Evolutionary conservation across 35 echinoderm and acorn worm genomes (phyloP), one percentile per base, ranked within the genome.

Genomic region (Strongylocentrotus purpuratus): DNA sequence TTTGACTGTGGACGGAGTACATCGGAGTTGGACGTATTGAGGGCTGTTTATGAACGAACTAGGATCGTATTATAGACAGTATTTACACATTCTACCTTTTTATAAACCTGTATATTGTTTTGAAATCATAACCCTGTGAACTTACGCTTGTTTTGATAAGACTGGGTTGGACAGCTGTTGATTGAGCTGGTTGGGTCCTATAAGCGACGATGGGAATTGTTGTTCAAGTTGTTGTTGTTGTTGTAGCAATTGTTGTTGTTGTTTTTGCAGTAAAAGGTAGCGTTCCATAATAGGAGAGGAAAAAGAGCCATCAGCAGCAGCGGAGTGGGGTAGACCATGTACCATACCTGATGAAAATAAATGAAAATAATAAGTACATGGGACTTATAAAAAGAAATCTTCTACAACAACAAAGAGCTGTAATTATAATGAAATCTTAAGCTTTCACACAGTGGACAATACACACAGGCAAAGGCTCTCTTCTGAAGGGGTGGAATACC

Each of bases 171-270:
- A 20, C 31, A 94, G 33, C 10, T 48, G 31, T 45, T 35, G 55
- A 28, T 48, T 85, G 12, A 31, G 50, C 61, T 94, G 94, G 32
- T n/a, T 58, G 32, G 94, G 31, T 85, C 59, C 60, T 71, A 12
- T 33, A 25, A 85, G 22, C 47, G 32, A 47, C n/a, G 15, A 7
- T 55, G 35, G 92, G 3, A 32, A 45, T 89, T 89, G 87, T 13
- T 41, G 87, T 89, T 89, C 33, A 20, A 93, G 45, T 93, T 93
- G 91, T 93, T 93, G 91, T 93, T 93, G 91, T 93, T 93, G 91
- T 93, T 93, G 91, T 47, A 93, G 48, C 91, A 93, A 58, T 93
- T 93, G 91, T 93, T 93, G 91, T 93, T 93, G 91, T 93, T 93
- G 91, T 93, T 93, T 46, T 93, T 93, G 91, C 46, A 93, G 91